These are phyloP conservation scores for Gambusia affinis DNA, from an alignment of 2,113 vertebrate genomes.

Conservation along the genomic window DNA sequence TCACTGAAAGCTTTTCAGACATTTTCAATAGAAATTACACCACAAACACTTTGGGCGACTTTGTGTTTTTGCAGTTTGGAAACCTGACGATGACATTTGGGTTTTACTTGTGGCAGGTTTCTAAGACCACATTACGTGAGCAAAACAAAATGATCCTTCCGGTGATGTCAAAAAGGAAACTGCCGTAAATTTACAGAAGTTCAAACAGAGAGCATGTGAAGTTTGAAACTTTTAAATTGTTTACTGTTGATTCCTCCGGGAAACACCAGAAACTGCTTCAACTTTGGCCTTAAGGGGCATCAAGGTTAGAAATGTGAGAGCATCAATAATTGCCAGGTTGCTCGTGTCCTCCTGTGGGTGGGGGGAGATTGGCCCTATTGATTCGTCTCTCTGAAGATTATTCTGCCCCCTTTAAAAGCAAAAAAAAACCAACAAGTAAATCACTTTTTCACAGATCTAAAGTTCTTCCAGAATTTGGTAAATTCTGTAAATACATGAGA, in stretches of 20 bases:
- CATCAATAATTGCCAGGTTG: slow-evolving; percentile 52
- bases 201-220: slow-evolving; percentile 12
- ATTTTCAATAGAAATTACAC: too few species aligned
- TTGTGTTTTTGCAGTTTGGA: too few species aligned
- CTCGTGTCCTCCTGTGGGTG: slow-evolving; percentile 38
- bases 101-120: too few species aligned
- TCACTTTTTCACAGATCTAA: background rate
- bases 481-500: slow-evolving; percentile 15
- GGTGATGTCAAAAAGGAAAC: background rate
- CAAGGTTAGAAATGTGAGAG: slow-evolving; percentile 27
- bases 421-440: background rate
- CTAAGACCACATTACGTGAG: background rate
- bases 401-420: slow-evolving; percentile 28
- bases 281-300: slow-evolving; percentile 24
- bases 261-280: slow-evolving; percentile 2
- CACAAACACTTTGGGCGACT: too few species aligned
- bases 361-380: slow-evolving; percentile 59
- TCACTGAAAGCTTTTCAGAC: too few species aligned
- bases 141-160: background rate
- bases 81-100: too few species aligned
- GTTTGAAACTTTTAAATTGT: background rate
- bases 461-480: background rate
- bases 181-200: slow-evolving; percentile 9
- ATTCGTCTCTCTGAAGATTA: slow-evolving; percentile 58
- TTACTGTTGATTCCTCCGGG: slow-evolving; percentile 19